Base-by-base conservation (phyloP, 2,888 invertebrate species). In the Meiosimyza decipiens region DNA sequence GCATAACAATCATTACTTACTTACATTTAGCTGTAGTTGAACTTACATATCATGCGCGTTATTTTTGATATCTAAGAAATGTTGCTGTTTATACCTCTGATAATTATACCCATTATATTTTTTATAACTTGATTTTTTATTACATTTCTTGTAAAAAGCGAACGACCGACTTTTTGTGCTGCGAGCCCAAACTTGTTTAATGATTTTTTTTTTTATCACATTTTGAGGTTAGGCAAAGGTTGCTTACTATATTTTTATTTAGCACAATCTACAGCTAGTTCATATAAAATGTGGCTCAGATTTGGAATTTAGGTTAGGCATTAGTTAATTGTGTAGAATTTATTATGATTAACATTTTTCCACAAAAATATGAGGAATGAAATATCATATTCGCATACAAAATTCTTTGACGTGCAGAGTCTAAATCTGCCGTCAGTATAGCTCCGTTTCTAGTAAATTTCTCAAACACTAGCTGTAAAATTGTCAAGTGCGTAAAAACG, bases 181-280 rank as follows among this genome's bases (percentile, higher is more conserved):
- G 65, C 52, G 51, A 51, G 65, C 33, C 33, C 28, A 65, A 65
- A 65, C 65, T 65, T 13, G 65, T 65, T 65, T 65, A 33, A 28
- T 7, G 22, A 12, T 51, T 16, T 33, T 63, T 55, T n/a, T 57
- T 28, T 12, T 62, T 62, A 62, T 62, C 47, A 15, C 40, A 6
- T 15, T 47, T 40, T 62, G 15, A 33, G 47, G 60, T 13, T 62
- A 47, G 60, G 15, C 40, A 62, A 62, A 62, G 60, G 60, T 62
- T 62, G 60, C 33, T 62, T 40, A 2, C 0, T 18, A 28, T 4
- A 57, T 40, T 40, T 40, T 40, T 40, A 9, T 40, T 40, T 40
- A 40, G 40, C 40, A 40, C 9, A 40, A 40, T 40, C 40, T 4
- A 28, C 28, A 28, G 4, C 28, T 40, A 40, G 40, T 9, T 40